These are phyloP conservation scores for Coreoperca whiteheadi DNA, from an alignment of 2,113 vertebrate species.

Conservation along the genomic window DNA sequence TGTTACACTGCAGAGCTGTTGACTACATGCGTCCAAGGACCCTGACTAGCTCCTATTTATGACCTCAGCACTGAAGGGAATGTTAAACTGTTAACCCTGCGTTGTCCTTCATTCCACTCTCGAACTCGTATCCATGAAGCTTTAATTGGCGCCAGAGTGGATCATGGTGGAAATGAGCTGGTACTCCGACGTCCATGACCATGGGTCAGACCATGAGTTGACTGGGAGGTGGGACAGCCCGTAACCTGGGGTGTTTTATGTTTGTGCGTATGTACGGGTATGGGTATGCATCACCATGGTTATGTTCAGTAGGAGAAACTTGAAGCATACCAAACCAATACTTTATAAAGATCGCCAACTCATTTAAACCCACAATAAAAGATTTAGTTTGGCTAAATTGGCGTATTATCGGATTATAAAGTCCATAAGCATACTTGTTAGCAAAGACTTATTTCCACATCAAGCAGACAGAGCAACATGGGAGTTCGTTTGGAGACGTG, in stretches of 20 bases:
- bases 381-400: too few relatives aligned
- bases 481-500: too few relatives aligned
- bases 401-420: too few relatives aligned
- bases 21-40: constrained; percentile 28
- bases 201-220: neutral
- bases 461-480: too few relatives aligned
- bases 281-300: neutral
- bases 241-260: neutral
- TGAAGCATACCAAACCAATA: neutral
- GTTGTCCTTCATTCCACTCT: constrained; percentile 14
- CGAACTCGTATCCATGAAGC: neutral
- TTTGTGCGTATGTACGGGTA: neutral
- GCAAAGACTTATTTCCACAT: too few relatives aligned
- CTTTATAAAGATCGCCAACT: neutral
- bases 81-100: constrained; percentile 22
- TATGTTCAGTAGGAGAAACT: neutral
- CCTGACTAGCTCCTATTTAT: constrained; percentile 20
- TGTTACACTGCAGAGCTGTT: constrained; percentile 35
- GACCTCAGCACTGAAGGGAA: constrained; percentile 28
- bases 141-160: neutral
- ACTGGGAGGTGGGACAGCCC: neutral
- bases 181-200: neutral
- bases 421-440: too few relatives aligned
- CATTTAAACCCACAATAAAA: neutral
- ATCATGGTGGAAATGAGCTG: neutral